Evolutionary conservation across 2,888 invertebrate species (phyloP).

Genomic region (Pocota personata): DNA sequence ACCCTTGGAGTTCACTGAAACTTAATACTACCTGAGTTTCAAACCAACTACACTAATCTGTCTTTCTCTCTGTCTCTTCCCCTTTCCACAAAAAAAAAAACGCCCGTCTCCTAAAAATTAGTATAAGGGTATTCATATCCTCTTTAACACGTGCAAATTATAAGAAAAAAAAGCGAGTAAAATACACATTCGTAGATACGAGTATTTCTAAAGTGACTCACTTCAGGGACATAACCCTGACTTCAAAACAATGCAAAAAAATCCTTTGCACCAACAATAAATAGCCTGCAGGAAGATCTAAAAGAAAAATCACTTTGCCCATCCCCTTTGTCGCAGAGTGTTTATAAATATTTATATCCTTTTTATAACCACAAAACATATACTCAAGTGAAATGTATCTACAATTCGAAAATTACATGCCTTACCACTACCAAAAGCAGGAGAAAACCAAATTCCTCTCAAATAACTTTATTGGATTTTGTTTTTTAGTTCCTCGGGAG

Average conservation of each 20-base stretch:
- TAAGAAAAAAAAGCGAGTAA: too few relatives aligned
- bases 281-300: neutral
- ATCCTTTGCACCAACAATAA: neutral
- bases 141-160: too few relatives aligned
- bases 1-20: too few relatives aligned
- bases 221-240: neutral
- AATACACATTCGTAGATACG: neutral
- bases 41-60: too few relatives aligned
- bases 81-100: too few relatives aligned
- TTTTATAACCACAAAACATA: neutral
- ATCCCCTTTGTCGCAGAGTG: slow-evolving; percentile 16
- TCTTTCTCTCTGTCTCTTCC: too few relatives aligned
- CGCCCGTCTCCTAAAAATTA: too few relatives aligned
- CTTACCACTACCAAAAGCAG: neutral
- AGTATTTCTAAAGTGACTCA: neutral
- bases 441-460: slow-evolving; percentile 13
- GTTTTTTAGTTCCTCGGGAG: neutral
- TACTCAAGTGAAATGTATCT: neutral
- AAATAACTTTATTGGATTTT: slow-evolving; percentile 36
- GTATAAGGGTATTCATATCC: too few relatives aligned
- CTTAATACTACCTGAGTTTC: too few relatives aligned
- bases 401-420: neutral
- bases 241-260: neutral
- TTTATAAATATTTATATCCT: slow-evolving; percentile 37
- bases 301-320: neutral